Base-by-base conservation (phyloP, 92 coral and sea anemone species). In the Epizoanthus ramosus region DNA sequence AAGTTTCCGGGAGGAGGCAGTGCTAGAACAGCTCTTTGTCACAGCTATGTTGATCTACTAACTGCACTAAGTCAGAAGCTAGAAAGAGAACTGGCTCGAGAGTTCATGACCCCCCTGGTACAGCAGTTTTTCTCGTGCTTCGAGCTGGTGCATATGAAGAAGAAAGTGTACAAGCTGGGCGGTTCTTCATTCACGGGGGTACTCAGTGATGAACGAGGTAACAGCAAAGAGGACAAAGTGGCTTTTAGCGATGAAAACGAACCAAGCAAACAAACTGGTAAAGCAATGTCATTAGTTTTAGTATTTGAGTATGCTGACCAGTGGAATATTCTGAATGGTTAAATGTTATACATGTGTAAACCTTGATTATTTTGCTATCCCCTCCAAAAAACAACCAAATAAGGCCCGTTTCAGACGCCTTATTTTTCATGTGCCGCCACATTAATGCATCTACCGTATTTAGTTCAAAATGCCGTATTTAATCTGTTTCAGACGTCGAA, bases 91-190 rank as follows among this genome's bases (percentile, higher is more conserved):
- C 81, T 89, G 33, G 93, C 98, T 14, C 88, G 92, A 53, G 99
- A 94, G 19, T 87, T 92, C 76, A 92, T 94, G 87, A 92, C 94
- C 2, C 91, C 98, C 28, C 88, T 95, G 31, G 83, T 96, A 33
- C 92, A 90, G 63, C 95, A 92, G 84, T 94, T 94, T 75, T 96
- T 96, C 85, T 92, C 98, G 39, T 91, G 98, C 84, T 94, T 94
- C 47, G 95, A 93, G 92, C 80, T 92, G 79, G 91, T 80, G 8
- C 93, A 87, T 35, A 82, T 91, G 94, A 91, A 90, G 84, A 83
- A 68, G 87, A 88, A 85, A 19, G 92, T 84, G 23, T 60, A 67
- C 66, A 85, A 80, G 47, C 68, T 79, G 14, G 88, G 88, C n/a
- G 85, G 39, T 13, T 64, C 86, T 22, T 53, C 88, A 16, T 81